These are phyloP conservation scores for Triplophysa bombifrons DNA, from an alignment of 2,797 vertebrate genomes.

Conservation along the genomic window DNA sequence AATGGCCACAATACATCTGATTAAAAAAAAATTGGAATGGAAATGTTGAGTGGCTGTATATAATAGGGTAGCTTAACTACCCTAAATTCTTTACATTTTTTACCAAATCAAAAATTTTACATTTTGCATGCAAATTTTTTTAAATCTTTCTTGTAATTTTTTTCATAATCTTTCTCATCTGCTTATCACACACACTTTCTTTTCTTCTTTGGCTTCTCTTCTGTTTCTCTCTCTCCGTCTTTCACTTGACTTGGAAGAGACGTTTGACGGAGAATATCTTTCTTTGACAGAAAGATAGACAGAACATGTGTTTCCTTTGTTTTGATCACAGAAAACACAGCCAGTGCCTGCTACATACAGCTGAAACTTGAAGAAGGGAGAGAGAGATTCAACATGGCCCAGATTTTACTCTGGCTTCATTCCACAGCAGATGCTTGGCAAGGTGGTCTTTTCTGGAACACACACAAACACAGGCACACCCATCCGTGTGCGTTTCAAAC, in stretches of 20 bases:
- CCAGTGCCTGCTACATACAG: conserved; percentile 30
- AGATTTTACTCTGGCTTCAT: conserved; percentile 41
- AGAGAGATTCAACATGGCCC: conserved; percentile 33
- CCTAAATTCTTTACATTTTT: too few relatives aligned
- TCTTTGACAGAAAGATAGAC: conserved; percentile 27
- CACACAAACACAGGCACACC: conserved; percentile 10
- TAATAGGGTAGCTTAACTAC: too few relatives aligned
- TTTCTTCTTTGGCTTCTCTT: not conserved
- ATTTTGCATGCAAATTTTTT: too few relatives aligned
- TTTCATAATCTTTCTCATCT: too few relatives aligned
- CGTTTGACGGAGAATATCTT: conserved; percentile 37
- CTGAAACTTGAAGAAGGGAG: conserved; percentile 38
- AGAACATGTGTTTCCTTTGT: conserved; percentile 43
- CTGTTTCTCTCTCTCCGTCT: conserved; percentile 4
- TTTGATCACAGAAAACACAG: conserved; percentile 46
- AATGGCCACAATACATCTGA: too few relatives aligned
- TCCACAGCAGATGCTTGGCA: conserved; percentile 44
- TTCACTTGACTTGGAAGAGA: conserved; percentile 32
- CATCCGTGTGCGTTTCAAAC: not conserved
- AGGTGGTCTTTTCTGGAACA: conserved; percentile 27
- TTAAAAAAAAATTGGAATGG: too few relatives aligned
- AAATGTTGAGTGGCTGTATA: too few relatives aligned
- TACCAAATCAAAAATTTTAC: too few relatives aligned
- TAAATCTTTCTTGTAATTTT: too few relatives aligned
- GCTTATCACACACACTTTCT: not conserved